Evolutionary conservation across 2,888 invertebrate species (phyloP).

Genomic region (Pelosia muscerda): DNA sequence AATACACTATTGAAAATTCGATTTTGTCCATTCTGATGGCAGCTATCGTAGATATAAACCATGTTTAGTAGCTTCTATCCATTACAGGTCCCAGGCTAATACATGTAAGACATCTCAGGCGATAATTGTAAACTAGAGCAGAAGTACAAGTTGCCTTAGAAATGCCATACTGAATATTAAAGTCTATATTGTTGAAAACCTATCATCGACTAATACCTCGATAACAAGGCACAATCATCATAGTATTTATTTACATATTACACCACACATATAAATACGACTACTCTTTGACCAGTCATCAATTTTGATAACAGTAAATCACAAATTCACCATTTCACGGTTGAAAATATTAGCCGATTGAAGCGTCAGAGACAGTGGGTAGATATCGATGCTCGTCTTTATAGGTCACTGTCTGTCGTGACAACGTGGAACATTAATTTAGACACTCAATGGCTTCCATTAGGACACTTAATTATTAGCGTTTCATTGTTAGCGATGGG

Average conservation of each 20-base stretch:
- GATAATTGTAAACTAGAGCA: too few relatives aligned
- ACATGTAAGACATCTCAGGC: too few relatives aligned
- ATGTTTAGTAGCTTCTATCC: too few relatives aligned
- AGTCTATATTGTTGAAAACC: too few relatives aligned
- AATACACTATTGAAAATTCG: too few relatives aligned
- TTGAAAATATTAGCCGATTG: slow-evolving; percentile 10
- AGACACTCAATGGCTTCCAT: slow-evolving; percentile 51
- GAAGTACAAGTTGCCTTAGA: too few relatives aligned
- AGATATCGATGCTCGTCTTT: slow-evolving; percentile 34
- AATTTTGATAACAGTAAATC: slow-evolving; percentile 5
- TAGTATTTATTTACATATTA: neutral
- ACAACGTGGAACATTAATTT: slow-evolving; percentile 47
- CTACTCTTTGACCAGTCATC: slow-evolving; percentile 23
- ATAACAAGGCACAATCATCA: neutral
- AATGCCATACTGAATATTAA: too few relatives aligned
- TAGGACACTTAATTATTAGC: slow-evolving; percentile 51
- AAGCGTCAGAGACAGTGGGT: slow-evolving; percentile 33
- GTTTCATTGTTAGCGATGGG: slow-evolving; percentile 19
- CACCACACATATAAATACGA: neutral
- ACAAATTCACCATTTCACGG: slow-evolving; percentile 1
- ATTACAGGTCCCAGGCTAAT: too few relatives aligned
- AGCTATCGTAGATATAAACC: too few relatives aligned
- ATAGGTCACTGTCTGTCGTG: slow-evolving; percentile 49
- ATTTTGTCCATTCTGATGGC: too few relatives aligned
- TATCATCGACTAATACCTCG: neutral